Evolutionary conservation across 1,140 invertebrate species (phyloP), one percentile per base, ranked within the genome.

Genomic region (Glossosoma conforme): DNA sequence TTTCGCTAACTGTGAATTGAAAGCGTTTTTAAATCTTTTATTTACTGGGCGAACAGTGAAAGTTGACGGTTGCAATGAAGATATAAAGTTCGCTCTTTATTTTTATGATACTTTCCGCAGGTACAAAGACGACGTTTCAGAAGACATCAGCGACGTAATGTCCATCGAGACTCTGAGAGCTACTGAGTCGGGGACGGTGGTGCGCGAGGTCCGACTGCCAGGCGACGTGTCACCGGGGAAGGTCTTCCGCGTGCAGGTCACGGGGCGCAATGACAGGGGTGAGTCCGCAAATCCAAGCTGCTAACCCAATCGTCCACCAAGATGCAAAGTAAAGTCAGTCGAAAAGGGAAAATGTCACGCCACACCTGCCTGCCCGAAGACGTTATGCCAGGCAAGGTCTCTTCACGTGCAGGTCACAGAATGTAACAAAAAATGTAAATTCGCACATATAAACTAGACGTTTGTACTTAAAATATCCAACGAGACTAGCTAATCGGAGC

Each of bases 241-340:
- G 2, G 18, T 19, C 11, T 57, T 57, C 32, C 33, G 46, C n/a
- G 32, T 57, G 6, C 44, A 52, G 24, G 42, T 57, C 3, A 42
- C 44, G 6, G 54, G 54, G 30, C 35, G 20, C n/a, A 57, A 57
- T 18, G 44, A 44, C 32, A 57, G 40, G 40, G 54, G 54, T 52
- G 25, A 36, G 9, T 8, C 14, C 24, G 24, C 6, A 6, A n/a
- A 28, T n/a, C 24, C 24, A n/a, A n/a, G n/a, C n/a, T n/a, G n/a
- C n/a, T n/a, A n/a, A n/a, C n/a, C n/a, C n/a, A n/a, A n/a, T n/a
- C n/a, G n/a, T n/a, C n/a, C n/a, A n/a, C n/a, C n/a, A n/a, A n/a
- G 20, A 28, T 28, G 25, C 25, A 28, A 28, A 28, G 25, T 28
- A 6, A 28, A 28, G n/a, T n/a, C n/a, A 6, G n/a, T 8, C 25